These are phyloP conservation scores for Odontocerum albicorne DNA, from an alignment of 2,888 invertebrate species.

Conservation along the genomic window DNA sequence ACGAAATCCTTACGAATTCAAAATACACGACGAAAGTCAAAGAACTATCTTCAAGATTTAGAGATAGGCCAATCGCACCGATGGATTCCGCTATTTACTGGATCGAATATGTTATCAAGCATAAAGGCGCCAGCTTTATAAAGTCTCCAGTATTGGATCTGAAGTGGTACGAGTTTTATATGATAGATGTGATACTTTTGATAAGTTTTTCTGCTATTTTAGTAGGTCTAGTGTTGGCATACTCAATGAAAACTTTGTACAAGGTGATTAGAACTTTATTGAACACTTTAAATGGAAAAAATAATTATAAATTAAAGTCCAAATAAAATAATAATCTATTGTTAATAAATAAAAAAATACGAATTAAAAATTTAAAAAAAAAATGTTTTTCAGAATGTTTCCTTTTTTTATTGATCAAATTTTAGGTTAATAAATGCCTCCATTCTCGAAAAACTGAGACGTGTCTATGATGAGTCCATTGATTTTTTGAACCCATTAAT, in stretches of 20 bases:
- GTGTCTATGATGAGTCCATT: too few relatives aligned
- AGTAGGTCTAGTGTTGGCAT: not conserved
- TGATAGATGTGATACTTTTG: conserved; percentile 30
- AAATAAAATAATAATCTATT: too few relatives aligned
- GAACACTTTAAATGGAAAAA: too few relatives aligned
- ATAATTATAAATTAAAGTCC: not conserved
- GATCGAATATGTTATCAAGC: conserved; percentile 35
- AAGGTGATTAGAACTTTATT: not conserved
- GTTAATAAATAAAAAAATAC: too few relatives aligned
- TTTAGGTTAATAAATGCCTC: too few relatives aligned
- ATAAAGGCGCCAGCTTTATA: conserved; percentile 35
- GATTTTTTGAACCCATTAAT: too few relatives aligned
- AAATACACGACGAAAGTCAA: conserved; percentile 38
- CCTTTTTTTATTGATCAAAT: too few relatives aligned
- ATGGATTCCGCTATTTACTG: conserved; percentile 35
- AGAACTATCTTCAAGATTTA: conserved; percentile 30
- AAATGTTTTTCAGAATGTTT: too few relatives aligned
- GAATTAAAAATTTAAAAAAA: too few relatives aligned
- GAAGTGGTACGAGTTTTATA: conserved; percentile 32
- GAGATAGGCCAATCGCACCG: conserved; percentile 32
- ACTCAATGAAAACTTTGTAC: not conserved
- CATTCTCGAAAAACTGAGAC: too few relatives aligned
- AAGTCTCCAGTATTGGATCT: conserved; percentile 30
- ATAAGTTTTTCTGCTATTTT: conserved; percentile 7
- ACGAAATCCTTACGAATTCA: conserved; percentile 44